Evolutionary conservation across 2,888 invertebrate genomes (phyloP), one percentile per base, ranked within the genome.

Genomic region (Anodontia alba): DNA sequence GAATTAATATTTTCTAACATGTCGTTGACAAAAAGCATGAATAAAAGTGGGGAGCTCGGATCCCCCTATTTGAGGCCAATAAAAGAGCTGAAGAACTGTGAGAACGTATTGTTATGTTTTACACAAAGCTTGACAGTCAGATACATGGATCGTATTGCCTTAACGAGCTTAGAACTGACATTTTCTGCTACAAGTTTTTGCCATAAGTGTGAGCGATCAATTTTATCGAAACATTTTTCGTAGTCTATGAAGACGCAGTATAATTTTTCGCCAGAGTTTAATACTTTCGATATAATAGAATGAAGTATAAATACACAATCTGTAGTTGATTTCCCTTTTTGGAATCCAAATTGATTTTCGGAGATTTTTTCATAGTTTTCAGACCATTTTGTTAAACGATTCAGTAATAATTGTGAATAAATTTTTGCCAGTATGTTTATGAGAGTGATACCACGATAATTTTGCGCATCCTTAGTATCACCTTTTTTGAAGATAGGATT

Each of bases 221-320:
- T 69, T 69, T 69, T 69, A 43, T 69, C 69, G 23, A 43, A 38
- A 69, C 69, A 36, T 23, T n/a, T n/a, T n/a, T n/a, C n/a, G n/a
- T n/a, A n/a, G n/a, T n/a, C n/a, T n/a, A n/a, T n/a, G n/a, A n/a
- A 69, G 29, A 43, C 69, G 26, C 69, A 43, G 26, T 69, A 38
- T n/a, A 69, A 20, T n/a, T 69, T 69, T n/a, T 42, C 31, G 7
- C 69, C 69, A 20, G 43, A 26, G 26, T 69, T 42, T 1, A 69
- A 17, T 23, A 69, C 23, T n/a, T 38, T 42, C 1, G 36, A 69
- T 42, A 69, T 38, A 0, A 69, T 29, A 2, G 69, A 42, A 15
- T 36, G 69, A 17, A 69, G 33, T 12, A 69, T 43, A 15, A 69
- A 42, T 17, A 69, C 29, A 26, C 69, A 69, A 42, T 69, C 69